phyloP scores from a whole-genome alignment of 2,888 invertebrate genomes.

The Tenthredo notha region DNA sequence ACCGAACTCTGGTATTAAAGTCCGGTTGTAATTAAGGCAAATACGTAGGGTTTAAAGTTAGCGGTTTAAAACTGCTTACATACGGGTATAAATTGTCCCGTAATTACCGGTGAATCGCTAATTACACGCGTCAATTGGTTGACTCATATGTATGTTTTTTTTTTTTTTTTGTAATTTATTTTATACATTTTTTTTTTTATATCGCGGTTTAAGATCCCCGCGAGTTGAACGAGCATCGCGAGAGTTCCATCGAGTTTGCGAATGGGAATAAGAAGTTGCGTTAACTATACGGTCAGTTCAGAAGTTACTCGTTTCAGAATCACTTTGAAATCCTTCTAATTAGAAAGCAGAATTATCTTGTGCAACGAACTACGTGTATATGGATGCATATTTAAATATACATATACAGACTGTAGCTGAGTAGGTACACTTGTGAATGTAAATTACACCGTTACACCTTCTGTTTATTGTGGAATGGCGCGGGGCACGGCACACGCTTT shows the following conservation, averaged over 20 bases:
- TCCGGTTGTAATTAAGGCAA: constrained; percentile 45
- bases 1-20: constrained; percentile 21
- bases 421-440: constrained; percentile 26
- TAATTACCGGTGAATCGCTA: constrained; percentile 48
- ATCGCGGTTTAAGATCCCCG: constrained; percentile 8
- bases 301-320: constrained; percentile 18
- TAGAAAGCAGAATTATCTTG: constrained; percentile 50
- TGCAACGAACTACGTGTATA: not conserved
- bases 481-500: constrained; percentile 25
- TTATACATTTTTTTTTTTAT: constrained; percentile 25
- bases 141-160: not conserved
- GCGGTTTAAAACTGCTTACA: constrained; percentile 24
- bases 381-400: not conserved
- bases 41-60: not conserved
- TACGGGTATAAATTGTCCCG: constrained; percentile 44
- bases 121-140: constrained; percentile 49
- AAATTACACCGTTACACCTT: constrained; percentile 45
- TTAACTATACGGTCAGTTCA: not conserved
- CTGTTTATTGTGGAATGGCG: constrained; percentile 27
- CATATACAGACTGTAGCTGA: not conserved
- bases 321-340: constrained; percentile 45
- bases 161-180: not conserved
- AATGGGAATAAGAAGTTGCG: not conserved
- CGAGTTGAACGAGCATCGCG: not conserved
- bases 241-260: not conserved